Base-by-base conservation (phyloP, 2,797 vertebrate species). In the Lutjanus campechanus region DNA sequence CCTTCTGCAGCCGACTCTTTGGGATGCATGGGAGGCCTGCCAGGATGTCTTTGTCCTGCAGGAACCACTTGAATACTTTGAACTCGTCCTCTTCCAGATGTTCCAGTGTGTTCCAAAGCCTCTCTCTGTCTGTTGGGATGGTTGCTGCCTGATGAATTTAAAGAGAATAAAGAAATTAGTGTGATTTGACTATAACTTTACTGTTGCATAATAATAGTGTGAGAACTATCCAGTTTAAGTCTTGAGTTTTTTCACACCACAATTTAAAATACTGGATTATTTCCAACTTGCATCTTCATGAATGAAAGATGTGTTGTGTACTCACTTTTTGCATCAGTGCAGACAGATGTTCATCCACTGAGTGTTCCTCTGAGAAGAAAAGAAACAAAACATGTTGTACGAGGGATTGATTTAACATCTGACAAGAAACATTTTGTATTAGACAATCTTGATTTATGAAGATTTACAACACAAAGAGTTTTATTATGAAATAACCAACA, bases 51-150 rank as follows among this genome's bases (percentile, higher is more conserved):
- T 4, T 15, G 50, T 62, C 2, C 36, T 19, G 11, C 4, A 65
- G 71, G 19, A 2, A 15, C 61, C 61, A 73, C 61, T 36, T 73
- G 51, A 73, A 73, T 16, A 8, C 1, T 4, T 73, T 17, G 43
- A 73, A 11, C 13, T 73, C 22, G 3, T 55, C 13, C 9, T 7
- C 2, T 7, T 36, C 40, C 19, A 73, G 54, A 2, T 63, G 2
- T 25, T 15, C 1, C 40, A 73, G 15, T 17, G 5, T 25, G 7
- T 49, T 13, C 13, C 58, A 10, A 66, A 74, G 44, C 29, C 4
- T 74, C 44, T 58, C 25, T 50, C 2, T 11, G 0, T 15, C 62
- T 1, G 7, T 55, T 20, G 62, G 22, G 19, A 15, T 40, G 29
- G 29, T 29, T 47, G 19, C 15, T 41, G 15, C 9, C 72, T 74